A percentile compares a stretch with the other conserved stretches of the same genome.
These are phyloP conservation scores for Sycon ciliatum DNA, from an alignment of 37 sponge, comb jelly and placozoan species.

Conservation along the genomic window DNA sequence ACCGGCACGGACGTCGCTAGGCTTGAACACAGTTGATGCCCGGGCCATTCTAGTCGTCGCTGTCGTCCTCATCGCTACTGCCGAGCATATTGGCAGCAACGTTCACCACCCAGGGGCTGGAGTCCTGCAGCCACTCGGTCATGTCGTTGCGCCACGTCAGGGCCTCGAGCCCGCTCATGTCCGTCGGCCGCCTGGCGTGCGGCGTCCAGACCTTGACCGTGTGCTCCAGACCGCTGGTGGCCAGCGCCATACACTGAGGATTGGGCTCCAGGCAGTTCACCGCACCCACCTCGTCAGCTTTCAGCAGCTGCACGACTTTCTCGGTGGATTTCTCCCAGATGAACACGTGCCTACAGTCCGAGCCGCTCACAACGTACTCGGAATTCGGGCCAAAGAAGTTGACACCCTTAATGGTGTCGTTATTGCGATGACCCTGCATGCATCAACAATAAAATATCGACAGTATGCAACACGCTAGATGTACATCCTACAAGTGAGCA, in stretches of 20 bases:
- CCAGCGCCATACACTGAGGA: constrained; percentile 70
- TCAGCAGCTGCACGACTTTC: constrained; percentile 71
- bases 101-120: no score
- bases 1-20: no score
- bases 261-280: constrained; percentile 91
- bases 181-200: constrained; percentile 27
- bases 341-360: constrained; percentile 94
- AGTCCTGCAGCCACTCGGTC: no score
- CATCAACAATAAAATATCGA: no score
- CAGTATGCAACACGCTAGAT: no score
- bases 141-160: constrained; percentile 23
- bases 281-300: constrained; percentile 77
- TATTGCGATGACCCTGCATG: no score
- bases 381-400: constrained; percentile 83
- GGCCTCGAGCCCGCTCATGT: constrained; percentile 37
- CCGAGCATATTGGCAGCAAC: no score
- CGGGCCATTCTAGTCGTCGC: no score
- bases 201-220: constrained; percentile 83
- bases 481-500: no score
- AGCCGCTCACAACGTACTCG: constrained; percentile 90
- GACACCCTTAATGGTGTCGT: constrained; percentile 92
- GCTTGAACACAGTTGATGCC: no score
- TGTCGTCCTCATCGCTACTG: no score
- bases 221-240: constrained; percentile 82
- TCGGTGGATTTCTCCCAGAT: constrained; percentile 79